A percentile compares a stretch with the other conserved stretches of the same genome.
phyloP scores from a whole-genome alignment of 2,888 invertebrate species.

The Tortricodes alternella region DNA sequence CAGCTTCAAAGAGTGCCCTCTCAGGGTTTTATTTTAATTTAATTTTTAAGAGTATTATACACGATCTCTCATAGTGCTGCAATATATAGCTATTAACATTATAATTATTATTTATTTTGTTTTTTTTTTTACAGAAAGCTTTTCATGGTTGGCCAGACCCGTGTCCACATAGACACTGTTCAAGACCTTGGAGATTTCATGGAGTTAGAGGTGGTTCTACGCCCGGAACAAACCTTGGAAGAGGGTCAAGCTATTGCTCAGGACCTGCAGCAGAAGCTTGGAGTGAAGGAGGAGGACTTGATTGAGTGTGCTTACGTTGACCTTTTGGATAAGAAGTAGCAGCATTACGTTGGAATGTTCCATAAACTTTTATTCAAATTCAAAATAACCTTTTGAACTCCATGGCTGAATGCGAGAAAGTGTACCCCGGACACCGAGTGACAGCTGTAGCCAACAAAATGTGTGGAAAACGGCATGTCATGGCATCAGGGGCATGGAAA shows the following conservation, averaged over 20 bases:
- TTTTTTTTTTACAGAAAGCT: constrained; percentile 81
- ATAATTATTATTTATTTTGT: background rate
- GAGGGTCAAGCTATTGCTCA: constrained; percentile 88
- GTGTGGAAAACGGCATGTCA: no score
- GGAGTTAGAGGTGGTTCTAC: constrained; percentile 92
- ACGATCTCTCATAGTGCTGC: no score
- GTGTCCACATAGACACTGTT: constrained; percentile 95
- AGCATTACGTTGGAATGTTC: no score
- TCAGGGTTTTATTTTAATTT: no score
- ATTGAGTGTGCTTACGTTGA: constrained; percentile 91
- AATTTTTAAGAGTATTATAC: no score
- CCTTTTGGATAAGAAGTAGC: constrained; percentile 68
- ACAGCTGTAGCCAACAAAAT: no score
- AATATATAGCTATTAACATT: background rate
- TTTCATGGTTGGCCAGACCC: constrained; percentile 90
- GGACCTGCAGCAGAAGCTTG: constrained; percentile 86
- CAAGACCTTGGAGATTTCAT: constrained; percentile 89
- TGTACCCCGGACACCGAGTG: no score
- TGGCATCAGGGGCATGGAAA: no score
- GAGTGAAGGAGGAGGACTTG: constrained; percentile 84
- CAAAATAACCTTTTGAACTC: no score
- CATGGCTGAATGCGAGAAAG: no score
- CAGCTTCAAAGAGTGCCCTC: no score
- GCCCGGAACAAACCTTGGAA: constrained; percentile 84
- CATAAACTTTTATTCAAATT: no score